These are phyloP conservation scores for Channa striata DNA, from an alignment of 2,797 vertebrate species.

Conservation along the genomic window DNA sequence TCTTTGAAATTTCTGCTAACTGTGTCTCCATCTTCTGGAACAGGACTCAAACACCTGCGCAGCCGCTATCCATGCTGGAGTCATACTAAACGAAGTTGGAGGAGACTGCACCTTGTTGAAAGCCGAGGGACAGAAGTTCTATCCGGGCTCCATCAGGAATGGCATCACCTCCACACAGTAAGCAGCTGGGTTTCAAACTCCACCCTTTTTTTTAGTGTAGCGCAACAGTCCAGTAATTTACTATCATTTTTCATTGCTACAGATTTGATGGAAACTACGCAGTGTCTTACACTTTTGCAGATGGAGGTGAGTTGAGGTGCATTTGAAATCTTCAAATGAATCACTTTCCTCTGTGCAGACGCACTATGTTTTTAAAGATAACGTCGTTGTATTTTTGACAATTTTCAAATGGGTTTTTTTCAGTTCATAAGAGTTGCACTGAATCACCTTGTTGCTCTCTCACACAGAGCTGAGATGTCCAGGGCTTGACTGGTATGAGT, in stretches of 20 bases:
- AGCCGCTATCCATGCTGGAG: conserved; percentile 85
- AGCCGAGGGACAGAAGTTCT: conserved; percentile 75
- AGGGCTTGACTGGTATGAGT: conserved; percentile 84
- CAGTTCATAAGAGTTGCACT: not conserved
- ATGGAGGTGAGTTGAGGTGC: conserved; percentile 78
- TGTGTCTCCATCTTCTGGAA: not conserved
- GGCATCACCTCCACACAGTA: conserved; percentile 83
- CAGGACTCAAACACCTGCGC: conserved; percentile 87
- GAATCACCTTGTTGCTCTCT: not conserved
- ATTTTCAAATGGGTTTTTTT: not conserved
- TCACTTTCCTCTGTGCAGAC: not conserved
- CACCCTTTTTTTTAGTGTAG: not conserved
- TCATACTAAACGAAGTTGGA: conserved; percentile 80
- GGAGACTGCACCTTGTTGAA: conserved; percentile 86
- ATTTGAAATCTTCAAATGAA: not conserved
- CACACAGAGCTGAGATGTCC: conserved; percentile 82
- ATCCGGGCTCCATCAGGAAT: conserved; percentile 80
- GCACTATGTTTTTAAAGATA: not conserved
- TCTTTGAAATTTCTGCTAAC: not conserved
- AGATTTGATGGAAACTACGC: conserved; percentile 76
- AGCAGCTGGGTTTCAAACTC: conserved; percentile 14
- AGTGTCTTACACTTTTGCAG: conserved; percentile 82
- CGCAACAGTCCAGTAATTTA: not conserved
- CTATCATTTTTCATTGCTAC: not conserved
- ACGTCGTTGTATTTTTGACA: not conserved